Conservation (phyloP, 1,140 invertebrate species). For the Zaprionus nigranus region DNA sequence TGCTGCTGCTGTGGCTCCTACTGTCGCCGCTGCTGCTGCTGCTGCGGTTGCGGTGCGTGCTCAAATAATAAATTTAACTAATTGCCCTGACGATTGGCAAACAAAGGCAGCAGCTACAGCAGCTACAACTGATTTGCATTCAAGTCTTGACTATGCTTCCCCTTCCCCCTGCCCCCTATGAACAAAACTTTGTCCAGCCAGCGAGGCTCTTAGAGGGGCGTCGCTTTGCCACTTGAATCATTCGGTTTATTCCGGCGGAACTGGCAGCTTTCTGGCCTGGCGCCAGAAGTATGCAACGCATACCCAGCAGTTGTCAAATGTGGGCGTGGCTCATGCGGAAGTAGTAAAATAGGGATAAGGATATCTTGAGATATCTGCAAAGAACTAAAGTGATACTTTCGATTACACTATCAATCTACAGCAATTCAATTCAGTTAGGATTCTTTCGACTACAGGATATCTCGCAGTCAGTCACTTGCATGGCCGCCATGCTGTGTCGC, state of each 20-base stretch:
- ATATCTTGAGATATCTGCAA: too few species aligned
- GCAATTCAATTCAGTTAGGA: background rate
- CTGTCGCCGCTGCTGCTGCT: slow-evolving; percentile 10
- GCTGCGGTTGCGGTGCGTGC: slow-evolving; percentile 71
- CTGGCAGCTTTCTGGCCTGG: background rate
- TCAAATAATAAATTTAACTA: slow-evolving; percentile 83
- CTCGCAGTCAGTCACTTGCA: background rate
- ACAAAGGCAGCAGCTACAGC: slow-evolving; percentile 39
- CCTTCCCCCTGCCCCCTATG: background rate
- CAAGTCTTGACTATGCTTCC: slow-evolving; percentile 33
- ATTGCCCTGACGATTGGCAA: slow-evolving; percentile 71
- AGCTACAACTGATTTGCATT: slow-evolving; percentile 33
- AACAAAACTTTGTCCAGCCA: slow-evolving; percentile 36
- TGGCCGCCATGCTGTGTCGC: slow-evolving; percentile 9
- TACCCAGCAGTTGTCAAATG: background rate
- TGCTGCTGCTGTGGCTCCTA: slow-evolving; percentile 1
- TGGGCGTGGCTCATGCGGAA: too few species aligned
- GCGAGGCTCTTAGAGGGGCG: slow-evolving; percentile 23
- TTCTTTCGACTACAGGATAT: background rate
- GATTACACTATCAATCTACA: background rate
- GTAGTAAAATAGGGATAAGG: background rate
- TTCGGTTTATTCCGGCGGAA: slow-evolving; percentile 9
- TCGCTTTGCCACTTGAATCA: slow-evolving; percentile 28
- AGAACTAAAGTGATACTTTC: background rate
- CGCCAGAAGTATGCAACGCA: slow-evolving; percentile 3